Base-by-base conservation (phyloP, 2,797 vertebrate species). In the Cichlasoma orientale region DNA sequence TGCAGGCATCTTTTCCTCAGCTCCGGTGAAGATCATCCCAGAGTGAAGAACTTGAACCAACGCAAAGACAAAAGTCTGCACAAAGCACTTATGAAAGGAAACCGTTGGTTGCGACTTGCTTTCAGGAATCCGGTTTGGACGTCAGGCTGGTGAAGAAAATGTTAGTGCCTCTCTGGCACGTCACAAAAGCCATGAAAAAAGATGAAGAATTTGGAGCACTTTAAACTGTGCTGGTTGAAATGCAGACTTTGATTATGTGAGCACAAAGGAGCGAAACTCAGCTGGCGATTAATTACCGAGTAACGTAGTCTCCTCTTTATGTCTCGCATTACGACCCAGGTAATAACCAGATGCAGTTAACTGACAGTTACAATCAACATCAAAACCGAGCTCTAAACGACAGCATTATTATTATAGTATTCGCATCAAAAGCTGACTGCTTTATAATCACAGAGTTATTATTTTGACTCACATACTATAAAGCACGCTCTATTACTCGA, bases 31-130 rank as follows among this genome's bases (percentile, higher is more conserved):
- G 31, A 74, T 55, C 18, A 50, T 68, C 18, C 21, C 47, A 70
- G 54, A 47, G 63, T 7, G 0, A 4, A 13, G 31, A 79, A 33
- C 41, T 70, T 56, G 3, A 78, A 41, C 44, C 56, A 36, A 53
- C 61, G 54, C 50, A 54, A 69, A 1, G 52, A 68, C 4, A 29
- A 18, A 75, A 66, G 58, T 72, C 61, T 25, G 80, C 19, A 57
- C 70, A 63, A 50, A 78, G 23, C 56, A 63, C 36, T 74, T 74
- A 69, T 50, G 18, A 54, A 57, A 83, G 73, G 56, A 76, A 68
- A 82, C 21, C 33, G 74, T 55, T 21, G 27, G 61, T 50, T 63
- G 56, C 25, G n/a, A 75, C 78, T 75, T 19, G 5, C 21, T 70
- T 84, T 58, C 14, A 61, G 73, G 54, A 70, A 50, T 29, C 11